Evolutionary conservation across 2,113 vertebrate species (phyloP), one percentile per base, ranked within the genome.

Genomic region (Loxodonta africana): DNA sequence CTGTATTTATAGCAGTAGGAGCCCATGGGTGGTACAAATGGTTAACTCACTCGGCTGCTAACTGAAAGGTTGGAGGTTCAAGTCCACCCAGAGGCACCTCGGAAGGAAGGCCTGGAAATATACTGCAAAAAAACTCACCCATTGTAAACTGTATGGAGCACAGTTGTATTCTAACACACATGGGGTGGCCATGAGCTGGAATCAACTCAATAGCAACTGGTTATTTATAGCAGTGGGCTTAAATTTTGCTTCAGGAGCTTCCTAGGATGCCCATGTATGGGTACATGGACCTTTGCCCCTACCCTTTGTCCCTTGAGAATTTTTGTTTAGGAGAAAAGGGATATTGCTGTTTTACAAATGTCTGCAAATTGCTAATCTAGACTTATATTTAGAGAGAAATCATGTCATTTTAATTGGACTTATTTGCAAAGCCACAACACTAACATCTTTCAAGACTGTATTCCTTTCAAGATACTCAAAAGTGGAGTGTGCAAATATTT

Each of bases 261-360:
- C 28, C 60, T 77, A 26, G 30, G 23, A 10, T 6, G 2, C 15
- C 26, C 33, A 18, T 14, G 46, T 10, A 0, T 30, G 65, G 74
- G 23, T 11, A 3, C 0, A 6, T 8, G 37, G 23, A 3, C 5
- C 86, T 76, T 3, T 1, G 0, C 30, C 74, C 26, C 21, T 10
- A 1, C 26, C 1, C n/a, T 73, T 37, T 37, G 33, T 53, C 87
- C 77, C 76, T 57, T 41, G 46, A 67, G 67, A 37, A 18, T 9
- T 46, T 30, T 33, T 51, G 15, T 71, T 57, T 53, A 57, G 51
- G 20, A 73, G 60, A 74, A 60, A 82, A 8, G 5, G 4, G 0
- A 37, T 44, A 62, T 8, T 17, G 4, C 67, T 53, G 14, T 23
- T 30, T 76, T 69, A 25, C 8, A 44, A 48, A 46, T 37, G 5